Conservation (phyloP, 2,797 vertebrate species). For the Crenichthys baileyi region DNA sequence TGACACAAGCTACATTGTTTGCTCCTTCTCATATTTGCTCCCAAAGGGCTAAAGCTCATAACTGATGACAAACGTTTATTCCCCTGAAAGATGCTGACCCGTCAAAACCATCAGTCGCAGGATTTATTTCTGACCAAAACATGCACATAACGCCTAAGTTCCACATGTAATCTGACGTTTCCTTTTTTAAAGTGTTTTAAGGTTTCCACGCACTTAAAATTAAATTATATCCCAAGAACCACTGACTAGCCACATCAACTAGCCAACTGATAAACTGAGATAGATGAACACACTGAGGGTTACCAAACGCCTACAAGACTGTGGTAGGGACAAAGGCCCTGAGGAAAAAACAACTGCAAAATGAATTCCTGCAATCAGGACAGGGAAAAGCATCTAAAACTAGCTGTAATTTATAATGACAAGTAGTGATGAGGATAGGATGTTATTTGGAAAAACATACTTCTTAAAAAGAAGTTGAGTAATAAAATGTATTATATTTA, state of each 20-base stretch:
- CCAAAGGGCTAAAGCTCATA: neutral
- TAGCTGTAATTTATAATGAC: no score
- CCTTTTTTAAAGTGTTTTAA: neutral
- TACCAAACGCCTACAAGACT: neutral
- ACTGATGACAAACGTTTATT: neutral
- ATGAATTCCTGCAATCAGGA: neutral
- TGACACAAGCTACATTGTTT: neutral
- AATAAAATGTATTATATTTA: no score
- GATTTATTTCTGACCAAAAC: neutral
- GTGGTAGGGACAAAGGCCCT: neutral
- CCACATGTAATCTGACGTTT: neutral
- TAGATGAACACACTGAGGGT: neutral
- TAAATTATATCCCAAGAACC: neutral
- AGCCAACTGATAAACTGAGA: neutral
- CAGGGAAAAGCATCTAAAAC: no score
- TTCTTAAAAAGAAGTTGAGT: no score
- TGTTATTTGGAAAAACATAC: no score
- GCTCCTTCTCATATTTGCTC: neutral
- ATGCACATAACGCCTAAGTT: neutral
- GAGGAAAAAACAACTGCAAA: neutral
- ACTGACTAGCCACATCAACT: neutral
- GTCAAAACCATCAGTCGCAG: neutral
- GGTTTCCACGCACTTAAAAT: neutral
- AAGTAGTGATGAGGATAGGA: no score
- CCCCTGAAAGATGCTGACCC: neutral